Evolutionary conservation across 53 echinoderm and acorn worm genomes (phyloP).

Genomic region (Apostichopus leukothele): DNA sequence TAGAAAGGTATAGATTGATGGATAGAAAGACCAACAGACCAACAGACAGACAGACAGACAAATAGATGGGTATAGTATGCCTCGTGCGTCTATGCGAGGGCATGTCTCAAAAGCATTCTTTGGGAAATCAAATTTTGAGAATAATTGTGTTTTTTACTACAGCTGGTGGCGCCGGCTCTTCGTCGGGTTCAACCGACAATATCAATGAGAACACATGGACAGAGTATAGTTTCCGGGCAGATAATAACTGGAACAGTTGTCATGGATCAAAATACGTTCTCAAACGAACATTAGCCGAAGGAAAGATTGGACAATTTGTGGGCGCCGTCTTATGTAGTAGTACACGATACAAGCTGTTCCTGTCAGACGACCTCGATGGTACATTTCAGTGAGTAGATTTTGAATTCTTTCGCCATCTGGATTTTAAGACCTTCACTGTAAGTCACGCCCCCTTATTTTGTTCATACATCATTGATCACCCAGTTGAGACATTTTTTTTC

Average conservation of each 20-base stretch:
- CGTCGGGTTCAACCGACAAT: not conserved
- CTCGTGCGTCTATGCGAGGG: too few species aligned
- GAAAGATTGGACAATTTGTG: constrained; percentile 54
- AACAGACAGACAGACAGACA: too few species aligned
- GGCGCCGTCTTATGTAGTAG: constrained; percentile 68
- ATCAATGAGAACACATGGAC: constrained; percentile 52
- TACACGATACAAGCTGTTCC: constrained; percentile 68
- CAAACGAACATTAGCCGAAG: not conserved
- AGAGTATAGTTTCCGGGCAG: constrained; percentile 40
- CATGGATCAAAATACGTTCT: constrained; percentile 62
- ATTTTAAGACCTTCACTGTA: too few species aligned
- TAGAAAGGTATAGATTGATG: too few species aligned
- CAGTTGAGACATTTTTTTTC: too few species aligned
- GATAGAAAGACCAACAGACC: too few species aligned
- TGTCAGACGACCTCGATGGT: constrained; percentile 51
- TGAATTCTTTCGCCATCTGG: too few species aligned
- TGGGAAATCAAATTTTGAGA: too few species aligned
- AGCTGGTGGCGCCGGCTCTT: not conserved
- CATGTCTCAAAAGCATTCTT: too few species aligned
- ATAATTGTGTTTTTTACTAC: not conserved
- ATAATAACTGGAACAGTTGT: constrained; percentile 63
- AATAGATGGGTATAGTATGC: too few species aligned
- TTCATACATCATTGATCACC: too few species aligned
- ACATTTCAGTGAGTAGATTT: not conserved
- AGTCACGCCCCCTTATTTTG: too few species aligned